Conservation (phyloP, 2,888 invertebrate genomes). For the Dusona sp. region DNA sequence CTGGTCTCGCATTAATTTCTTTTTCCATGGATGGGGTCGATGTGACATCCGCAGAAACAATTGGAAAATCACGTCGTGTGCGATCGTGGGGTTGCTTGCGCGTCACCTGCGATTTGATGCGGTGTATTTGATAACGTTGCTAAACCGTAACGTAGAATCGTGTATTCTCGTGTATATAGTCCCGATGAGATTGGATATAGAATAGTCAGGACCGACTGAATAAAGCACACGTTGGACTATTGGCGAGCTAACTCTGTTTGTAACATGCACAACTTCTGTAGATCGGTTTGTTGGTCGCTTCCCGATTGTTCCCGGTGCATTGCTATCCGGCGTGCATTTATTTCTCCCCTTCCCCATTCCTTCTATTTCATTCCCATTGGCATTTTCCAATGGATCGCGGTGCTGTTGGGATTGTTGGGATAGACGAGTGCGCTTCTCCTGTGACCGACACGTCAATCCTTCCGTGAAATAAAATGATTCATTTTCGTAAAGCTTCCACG, state of each 20-base stretch:
- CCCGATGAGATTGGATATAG: constrained; percentile 15
- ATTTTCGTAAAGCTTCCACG: constrained; percentile 74
- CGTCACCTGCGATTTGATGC: constrained; percentile 43
- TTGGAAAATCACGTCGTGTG: constrained; percentile 71
- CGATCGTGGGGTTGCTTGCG: constrained; percentile 44
- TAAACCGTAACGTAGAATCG: constrained; percentile 6
- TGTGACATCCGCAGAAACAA: constrained; percentile 73
- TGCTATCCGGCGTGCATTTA: constrained; percentile 50
- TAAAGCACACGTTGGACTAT: constrained; percentile 29
- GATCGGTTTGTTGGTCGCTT: constrained; percentile 34
- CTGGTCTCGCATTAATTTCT: constrained; percentile 43
- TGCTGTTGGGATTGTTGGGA: constrained; percentile 1
- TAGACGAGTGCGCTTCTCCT: constrained; percentile 71
- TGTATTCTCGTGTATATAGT: constrained; percentile 4
- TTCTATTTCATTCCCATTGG: constrained; percentile 15
- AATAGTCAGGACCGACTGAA: constrained; percentile 33
- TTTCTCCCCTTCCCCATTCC: constrained; percentile 19
- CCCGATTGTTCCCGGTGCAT: constrained; percentile 42
- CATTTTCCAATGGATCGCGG: constrained; percentile 31
- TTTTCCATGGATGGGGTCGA: constrained; percentile 37
- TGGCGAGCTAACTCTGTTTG: constrained; percentile 3
- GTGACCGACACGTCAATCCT: constrained; percentile 81
- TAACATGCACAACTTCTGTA: constrained; percentile 31
- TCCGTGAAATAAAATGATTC: constrained; percentile 82
- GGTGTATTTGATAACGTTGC: constrained; percentile 44